Evolutionary conservation across 2,797 vertebrate species (phyloP).

Genomic region (Mycteria americana): DNA sequence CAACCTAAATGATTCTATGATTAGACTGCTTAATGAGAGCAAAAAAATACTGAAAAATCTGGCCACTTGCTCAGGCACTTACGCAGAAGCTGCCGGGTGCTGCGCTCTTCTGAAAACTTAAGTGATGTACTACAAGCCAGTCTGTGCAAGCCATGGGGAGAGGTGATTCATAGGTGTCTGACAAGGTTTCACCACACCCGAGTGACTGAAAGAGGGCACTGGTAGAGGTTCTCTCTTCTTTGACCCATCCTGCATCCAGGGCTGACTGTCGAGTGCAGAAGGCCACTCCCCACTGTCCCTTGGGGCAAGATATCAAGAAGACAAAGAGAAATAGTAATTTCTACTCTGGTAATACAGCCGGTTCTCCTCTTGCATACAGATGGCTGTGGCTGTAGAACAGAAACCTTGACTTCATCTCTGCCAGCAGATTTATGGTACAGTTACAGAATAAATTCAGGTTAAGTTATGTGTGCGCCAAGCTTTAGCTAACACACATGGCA

Average conservation of each 20-base stretch:
- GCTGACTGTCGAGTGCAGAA: fast-evolving
- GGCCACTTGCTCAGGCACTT: background rate
- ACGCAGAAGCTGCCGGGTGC: fast-evolving
- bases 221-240: background rate
- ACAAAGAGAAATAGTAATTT: background rate
- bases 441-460: background rate
- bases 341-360: background rate
- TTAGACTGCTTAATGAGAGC: background rate
- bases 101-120: background rate
- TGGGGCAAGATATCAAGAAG: background rate
- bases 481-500: background rate
- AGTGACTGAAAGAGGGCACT: background rate
- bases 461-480: background rate
- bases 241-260: background rate
- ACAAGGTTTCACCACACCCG: background rate
- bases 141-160: background rate
- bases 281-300: background rate
- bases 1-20: too few relatives aligned
- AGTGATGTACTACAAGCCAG: background rate
- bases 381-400: background rate
- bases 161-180: too few relatives aligned
- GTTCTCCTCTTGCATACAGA: background rate
- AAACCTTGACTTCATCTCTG: background rate
- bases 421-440: background rate
- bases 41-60: background rate